Evolutionary conservation across 2,888 invertebrate genomes (phyloP).

Genomic region (Meiosimyza platycephala): DNA sequence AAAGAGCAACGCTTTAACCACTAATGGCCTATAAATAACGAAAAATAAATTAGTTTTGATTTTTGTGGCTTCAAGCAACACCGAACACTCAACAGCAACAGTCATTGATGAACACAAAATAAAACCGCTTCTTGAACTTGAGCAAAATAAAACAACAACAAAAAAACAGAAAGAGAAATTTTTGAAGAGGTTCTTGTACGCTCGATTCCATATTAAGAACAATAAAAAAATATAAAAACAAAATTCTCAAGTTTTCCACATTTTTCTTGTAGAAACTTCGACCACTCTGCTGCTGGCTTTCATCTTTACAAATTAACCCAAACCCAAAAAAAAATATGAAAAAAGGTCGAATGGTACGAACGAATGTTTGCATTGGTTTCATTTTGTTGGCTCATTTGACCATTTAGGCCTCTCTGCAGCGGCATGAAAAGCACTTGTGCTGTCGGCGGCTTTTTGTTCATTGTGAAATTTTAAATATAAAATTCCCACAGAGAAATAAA

Average conservation of each 20-base stretch:
- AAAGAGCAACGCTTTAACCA: not conserved
- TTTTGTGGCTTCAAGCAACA: conserved; percentile 14
- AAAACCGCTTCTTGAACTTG: not conserved
- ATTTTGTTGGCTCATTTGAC: not conserved
- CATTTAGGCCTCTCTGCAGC: not conserved
- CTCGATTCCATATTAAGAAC: not conserved
- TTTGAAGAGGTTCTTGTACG: no score
- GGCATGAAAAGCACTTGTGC: no score
- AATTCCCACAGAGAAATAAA: conserved; percentile 49
- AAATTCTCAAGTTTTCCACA: not conserved
- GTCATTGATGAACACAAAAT: not conserved
- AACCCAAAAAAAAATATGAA: not conserved
- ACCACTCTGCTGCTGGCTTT: not conserved
- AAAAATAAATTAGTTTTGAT: conserved; percentile 30
- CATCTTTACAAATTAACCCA: conserved; percentile 2
- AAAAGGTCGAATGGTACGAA: no score
- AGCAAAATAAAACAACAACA: no score
- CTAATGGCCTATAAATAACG: conserved; percentile 7
- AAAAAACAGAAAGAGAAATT: no score
- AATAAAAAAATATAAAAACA: not conserved
- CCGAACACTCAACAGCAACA: not conserved
- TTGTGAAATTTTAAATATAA: conserved; percentile 19
- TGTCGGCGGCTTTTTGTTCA: no score
- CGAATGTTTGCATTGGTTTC: not conserved
- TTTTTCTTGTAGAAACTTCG: not conserved